Percentiles rank a stretch among this genome's conserved stretches.
Evolutionary conservation across 2,797 vertebrate genomes (phyloP).

Genomic region (Spinus pinus): DNA sequence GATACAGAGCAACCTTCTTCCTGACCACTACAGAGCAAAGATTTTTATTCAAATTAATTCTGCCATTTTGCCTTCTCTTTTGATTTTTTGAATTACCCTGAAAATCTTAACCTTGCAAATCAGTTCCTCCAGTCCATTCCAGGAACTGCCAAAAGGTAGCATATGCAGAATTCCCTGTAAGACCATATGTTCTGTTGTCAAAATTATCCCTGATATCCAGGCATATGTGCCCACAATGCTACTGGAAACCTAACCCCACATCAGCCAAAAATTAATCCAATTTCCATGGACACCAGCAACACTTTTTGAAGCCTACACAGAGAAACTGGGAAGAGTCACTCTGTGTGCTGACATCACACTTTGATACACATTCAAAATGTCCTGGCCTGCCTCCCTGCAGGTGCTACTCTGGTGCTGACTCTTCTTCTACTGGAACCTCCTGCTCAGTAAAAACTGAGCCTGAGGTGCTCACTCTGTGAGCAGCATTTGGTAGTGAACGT

Average conservation of each 20-base stretch:
- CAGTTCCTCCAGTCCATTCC: background rate
- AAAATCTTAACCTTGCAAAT: background rate
- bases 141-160: background rate
- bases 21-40: background rate
- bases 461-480: background rate
- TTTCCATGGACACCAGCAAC: background rate
- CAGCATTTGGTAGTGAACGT: slow-evolving; percentile 43
- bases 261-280: background rate
- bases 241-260: background rate
- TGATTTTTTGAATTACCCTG: background rate
- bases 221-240: background rate
- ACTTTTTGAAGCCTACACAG: background rate
- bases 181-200: background rate
- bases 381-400: background rate
- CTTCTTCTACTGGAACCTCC: background rate
- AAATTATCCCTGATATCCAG: background rate
- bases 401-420: background rate
- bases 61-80: background rate
- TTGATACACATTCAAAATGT: background rate
- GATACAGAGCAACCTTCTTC: background rate
- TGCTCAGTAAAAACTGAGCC: background rate
- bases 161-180: background rate
- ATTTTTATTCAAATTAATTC: background rate
- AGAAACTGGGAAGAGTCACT: background rate
- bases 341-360: background rate